Evolutionary conservation across 30 jellyfish, hydroid and myxozoan species (phyloP).

Genomic region (Aurelia sp.): DNA sequence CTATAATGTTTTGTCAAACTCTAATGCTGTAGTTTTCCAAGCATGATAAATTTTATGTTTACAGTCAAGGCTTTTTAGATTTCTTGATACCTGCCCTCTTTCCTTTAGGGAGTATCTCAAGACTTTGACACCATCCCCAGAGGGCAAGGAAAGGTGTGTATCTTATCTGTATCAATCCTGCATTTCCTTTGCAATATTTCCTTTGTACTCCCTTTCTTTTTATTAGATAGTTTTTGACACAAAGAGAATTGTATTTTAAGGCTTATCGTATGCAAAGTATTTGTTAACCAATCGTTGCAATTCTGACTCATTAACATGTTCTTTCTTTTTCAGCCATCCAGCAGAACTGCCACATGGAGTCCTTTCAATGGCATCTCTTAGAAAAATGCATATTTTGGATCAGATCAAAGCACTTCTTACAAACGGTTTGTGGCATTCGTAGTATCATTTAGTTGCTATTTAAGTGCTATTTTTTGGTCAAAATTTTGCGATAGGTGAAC

Average conservation of each 20-base stretch:
- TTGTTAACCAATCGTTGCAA: too few relatives aligned
- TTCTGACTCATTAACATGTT: neutral
- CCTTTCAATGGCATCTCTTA: slow-evolving; percentile 78
- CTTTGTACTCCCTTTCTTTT: too few relatives aligned
- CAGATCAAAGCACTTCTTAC: slow-evolving; percentile 83
- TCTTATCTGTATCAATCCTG: neutral
- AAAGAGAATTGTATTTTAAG: too few relatives aligned
- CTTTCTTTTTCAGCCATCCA: slow-evolving; percentile 59
- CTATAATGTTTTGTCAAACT: too few relatives aligned
- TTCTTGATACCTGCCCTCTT: neutral
- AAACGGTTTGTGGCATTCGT: slow-evolving; percentile 57
- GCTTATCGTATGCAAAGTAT: too few relatives aligned
- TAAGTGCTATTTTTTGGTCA: neutral
- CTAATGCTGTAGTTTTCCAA: too few relatives aligned
- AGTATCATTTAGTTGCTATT: neutral
- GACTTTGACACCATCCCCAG: slow-evolving; percentile 72
- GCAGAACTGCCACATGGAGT: slow-evolving; percentile 92
- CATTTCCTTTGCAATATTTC: too few relatives aligned
- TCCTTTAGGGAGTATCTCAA: slow-evolving; percentile 83
- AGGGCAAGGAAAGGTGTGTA: slow-evolving; percentile 71
- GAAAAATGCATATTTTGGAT: slow-evolving; percentile 81
- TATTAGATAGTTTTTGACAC: too few relatives aligned
- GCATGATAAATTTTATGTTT: too few relatives aligned
- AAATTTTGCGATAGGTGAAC: too few relatives aligned
- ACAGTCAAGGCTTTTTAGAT: too few relatives aligned